Conservation (phyloP, 2,113 vertebrate species). For the Anarrhichthys ocellatus region DNA sequence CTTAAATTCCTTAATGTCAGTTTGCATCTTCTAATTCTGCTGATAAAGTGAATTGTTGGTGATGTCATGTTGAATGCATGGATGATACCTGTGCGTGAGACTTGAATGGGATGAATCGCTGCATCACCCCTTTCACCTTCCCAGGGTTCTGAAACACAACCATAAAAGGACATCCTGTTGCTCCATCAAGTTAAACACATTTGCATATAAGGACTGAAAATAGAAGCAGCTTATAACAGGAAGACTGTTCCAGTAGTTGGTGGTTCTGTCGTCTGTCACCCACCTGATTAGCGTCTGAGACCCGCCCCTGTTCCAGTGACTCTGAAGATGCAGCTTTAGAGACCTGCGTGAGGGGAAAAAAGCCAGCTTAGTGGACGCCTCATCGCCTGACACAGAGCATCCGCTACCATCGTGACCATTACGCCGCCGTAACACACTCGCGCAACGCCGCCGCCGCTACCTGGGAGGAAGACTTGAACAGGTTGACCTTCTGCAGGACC, state of each 20-base stretch:
- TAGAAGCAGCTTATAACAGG: background rate
- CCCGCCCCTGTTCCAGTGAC: constrained; percentile 33
- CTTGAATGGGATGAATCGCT: constrained; percentile 72
- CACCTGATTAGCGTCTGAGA: constrained; percentile 51
- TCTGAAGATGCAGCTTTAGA: constrained; percentile 47
- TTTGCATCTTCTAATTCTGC: background rate
- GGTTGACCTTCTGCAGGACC: constrained; percentile 74
- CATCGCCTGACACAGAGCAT: no score
- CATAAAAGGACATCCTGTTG: background rate
- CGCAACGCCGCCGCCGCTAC: constrained; percentile 33
- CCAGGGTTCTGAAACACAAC: constrained; percentile 63
- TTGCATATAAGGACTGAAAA: background rate
- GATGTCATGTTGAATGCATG: background rate
- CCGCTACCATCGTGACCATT: background rate
- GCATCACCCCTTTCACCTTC: constrained; percentile 59
- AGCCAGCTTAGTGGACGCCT: background rate
- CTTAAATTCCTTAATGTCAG: background rate
- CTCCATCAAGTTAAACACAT: background rate
- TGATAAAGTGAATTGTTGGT: background rate
- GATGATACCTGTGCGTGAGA: constrained; percentile 50
- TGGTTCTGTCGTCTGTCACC: background rate
- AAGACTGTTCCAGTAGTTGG: no score
- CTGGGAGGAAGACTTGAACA: constrained; percentile 73
- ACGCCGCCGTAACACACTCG: no score
- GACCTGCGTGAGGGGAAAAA: constrained; percentile 38